Conservation (phyloP, 2,888 invertebrate species). For the Bugulina stolonifera region DNA sequence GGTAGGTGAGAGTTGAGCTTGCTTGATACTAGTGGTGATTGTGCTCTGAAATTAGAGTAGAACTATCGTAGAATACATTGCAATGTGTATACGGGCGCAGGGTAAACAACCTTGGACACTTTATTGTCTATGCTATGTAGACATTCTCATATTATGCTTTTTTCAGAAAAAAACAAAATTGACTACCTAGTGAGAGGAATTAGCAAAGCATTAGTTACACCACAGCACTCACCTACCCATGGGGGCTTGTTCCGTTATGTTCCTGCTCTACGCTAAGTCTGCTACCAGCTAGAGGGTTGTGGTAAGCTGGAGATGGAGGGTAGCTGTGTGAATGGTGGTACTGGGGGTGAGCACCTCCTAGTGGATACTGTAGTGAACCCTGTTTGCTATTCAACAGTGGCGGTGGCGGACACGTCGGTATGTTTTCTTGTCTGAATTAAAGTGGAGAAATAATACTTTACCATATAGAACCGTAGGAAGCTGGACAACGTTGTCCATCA, state of each 20-base stretch:
- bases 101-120: too few species aligned
- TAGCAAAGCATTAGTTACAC: too few species aligned
- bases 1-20: too few species aligned
- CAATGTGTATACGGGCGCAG: too few species aligned
- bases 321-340: neutral
- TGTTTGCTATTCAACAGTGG: slow-evolving; percentile 14
- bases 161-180: too few species aligned
- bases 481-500: too few species aligned
- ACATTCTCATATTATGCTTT: too few species aligned
- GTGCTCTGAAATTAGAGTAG: too few species aligned
- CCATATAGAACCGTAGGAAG: neutral
- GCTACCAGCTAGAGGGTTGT: neutral
- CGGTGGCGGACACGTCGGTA: slow-evolving; percentile 1
- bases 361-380: neutral
- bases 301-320: slow-evolving; percentile 5
- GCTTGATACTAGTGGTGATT: too few species aligned
- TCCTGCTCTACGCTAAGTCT: neutral
- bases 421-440: slow-evolving; percentile 19
- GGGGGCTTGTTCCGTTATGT: neutral
- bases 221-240: slow-evolving; percentile 24
- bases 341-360: neutral
- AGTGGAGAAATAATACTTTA: neutral
- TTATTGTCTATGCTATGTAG: too few species aligned
- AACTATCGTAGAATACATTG: too few species aligned
- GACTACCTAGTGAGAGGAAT: too few species aligned